Evolutionary conservation across 1,140 invertebrate genomes (phyloP).

Genomic region (Drosophila pectinifera): DNA sequence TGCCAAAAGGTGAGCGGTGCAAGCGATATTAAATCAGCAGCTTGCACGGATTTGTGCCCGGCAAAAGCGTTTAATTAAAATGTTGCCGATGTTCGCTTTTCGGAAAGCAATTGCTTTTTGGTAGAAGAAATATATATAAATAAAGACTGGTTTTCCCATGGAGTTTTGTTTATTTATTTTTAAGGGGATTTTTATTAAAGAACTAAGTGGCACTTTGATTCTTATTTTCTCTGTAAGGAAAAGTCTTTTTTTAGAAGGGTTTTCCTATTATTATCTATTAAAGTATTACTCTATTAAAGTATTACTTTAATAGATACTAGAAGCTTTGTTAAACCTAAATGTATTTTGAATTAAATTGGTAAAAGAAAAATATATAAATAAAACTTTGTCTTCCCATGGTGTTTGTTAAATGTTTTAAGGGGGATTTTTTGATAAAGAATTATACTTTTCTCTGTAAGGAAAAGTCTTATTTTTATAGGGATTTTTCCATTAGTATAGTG

Average conservation of each 20-base stretch:
- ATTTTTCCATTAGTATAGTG: too few relatives aligned
- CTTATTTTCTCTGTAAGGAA: background rate
- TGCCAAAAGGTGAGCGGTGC: constrained; percentile 4
- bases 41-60: constrained; percentile 1
- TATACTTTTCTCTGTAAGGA: too few relatives aligned
- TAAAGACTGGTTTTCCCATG: too few relatives aligned
- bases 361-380: too few relatives aligned
- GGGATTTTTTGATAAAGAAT: too few relatives aligned
- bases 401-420: too few relatives aligned
- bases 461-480: fast-evolving
- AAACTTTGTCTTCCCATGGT: too few relatives aligned
- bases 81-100: background rate
- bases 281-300: too few relatives aligned
- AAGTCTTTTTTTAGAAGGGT: fast-evolving
- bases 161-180: background rate
- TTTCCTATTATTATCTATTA: too few relatives aligned
- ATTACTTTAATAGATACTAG: too few relatives aligned
- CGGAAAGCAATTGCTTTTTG: background rate
- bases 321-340: too few relatives aligned
- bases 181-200: background rate
- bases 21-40: constrained; percentile 3
- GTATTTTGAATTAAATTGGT: too few relatives aligned
- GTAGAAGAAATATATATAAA: background rate
- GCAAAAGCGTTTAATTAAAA: constrained; percentile 20
- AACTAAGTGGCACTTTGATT: background rate